Conservation (phyloP, 2,113 vertebrate species). For the Argyrosomus japonicus region DNA sequence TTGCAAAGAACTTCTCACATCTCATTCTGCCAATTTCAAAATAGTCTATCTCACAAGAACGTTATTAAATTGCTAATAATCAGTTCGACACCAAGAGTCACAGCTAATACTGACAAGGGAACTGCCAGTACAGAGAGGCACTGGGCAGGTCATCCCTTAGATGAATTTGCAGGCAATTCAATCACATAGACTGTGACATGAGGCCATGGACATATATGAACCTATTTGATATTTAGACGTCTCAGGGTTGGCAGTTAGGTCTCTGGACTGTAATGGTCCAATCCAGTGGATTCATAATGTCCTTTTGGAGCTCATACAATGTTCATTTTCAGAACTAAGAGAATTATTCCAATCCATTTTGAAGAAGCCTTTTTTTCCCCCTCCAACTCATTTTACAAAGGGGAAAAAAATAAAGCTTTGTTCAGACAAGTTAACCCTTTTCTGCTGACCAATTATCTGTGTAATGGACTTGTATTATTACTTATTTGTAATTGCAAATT, state of each 20-base stretch:
- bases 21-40: neutral
- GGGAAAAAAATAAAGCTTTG: neutral
- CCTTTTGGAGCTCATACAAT: conserved; percentile 16
- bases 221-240: conserved; percentile 65
- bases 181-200: conserved; percentile 47
- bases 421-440: conserved; percentile 20
- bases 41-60: neutral
- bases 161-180: conserved; percentile 30
- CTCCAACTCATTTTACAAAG: neutral
- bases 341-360: too few species aligned
- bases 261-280: conserved; percentile 41
- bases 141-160: conserved; percentile 22
- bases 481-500: neutral
- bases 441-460: conserved; percentile 28
- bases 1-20: neutral
- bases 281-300: conserved; percentile 27
- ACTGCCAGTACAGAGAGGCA: neutral
- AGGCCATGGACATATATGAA: conserved; percentile 61
- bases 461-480: conserved; percentile 1
- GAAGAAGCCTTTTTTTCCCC: neutral
- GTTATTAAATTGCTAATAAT: neutral
- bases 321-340: conserved; percentile 16
- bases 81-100: neutral
- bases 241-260: conserved; percentile 60
- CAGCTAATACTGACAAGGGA: neutral